phyloP scores from a whole-genome alignment of 2,113 vertebrate genomes.

The Rhodinocichla rosea region DNA sequence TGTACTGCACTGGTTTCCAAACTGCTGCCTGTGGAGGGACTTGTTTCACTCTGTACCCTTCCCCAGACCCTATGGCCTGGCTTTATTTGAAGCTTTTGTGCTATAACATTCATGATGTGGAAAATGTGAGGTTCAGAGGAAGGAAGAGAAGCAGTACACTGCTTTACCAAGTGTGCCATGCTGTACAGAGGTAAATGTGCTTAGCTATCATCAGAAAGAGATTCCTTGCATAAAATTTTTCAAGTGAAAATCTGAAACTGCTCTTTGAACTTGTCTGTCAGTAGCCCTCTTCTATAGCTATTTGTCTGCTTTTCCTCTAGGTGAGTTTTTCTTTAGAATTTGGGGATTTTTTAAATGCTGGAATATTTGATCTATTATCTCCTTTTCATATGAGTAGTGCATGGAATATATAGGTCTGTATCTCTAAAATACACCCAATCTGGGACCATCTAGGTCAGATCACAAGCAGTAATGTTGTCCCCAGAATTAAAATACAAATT shows the following conservation, averaged over 20 bases:
- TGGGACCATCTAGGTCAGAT: background rate
- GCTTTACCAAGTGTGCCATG: background rate
- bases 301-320: background rate
- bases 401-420: background rate
- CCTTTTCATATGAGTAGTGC: background rate
- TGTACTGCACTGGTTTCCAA: background rate
- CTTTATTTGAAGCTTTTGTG: background rate
- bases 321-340: background rate
- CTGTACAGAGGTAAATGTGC: background rate
- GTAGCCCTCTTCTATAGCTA: background rate
- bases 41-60: background rate
- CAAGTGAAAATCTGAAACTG: background rate
- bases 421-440: background rate
- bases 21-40: background rate
- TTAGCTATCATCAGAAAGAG: background rate
- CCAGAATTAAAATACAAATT: background rate
- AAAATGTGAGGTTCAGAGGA: background rate
- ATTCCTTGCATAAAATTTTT: background rate
- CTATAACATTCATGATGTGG: accelerated
- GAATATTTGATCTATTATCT: background rate
- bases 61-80: background rate
- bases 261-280: background rate
- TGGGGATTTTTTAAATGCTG: background rate
- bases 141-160: background rate
- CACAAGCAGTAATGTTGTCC: background rate